Evolutionary conservation across 2,888 invertebrate species (phyloP), one percentile per base, ranked within the genome.

Genomic region (Strigamia crassipes): DNA sequence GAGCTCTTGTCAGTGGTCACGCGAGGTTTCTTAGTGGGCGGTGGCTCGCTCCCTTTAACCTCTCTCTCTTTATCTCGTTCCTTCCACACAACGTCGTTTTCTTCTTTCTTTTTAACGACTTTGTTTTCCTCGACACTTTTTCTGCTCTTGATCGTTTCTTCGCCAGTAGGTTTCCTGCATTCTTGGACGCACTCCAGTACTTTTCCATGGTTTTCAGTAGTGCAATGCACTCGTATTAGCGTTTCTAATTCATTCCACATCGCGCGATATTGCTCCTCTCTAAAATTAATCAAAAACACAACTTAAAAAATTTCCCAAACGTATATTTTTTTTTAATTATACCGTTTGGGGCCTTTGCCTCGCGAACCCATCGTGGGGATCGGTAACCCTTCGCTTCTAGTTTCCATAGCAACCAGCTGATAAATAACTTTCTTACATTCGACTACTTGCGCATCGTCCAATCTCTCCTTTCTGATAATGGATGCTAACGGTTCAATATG

Each of bases 241-340:
- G 92, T 92, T 87, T 97, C 97, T 79, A 97, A 88, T 87, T 98
- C 97, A 41, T 92, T 91, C 94, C 97, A 98, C 87, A 97, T 91
- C 83, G 94, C 91, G 78, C 94, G 92, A 89, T 97, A 97, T 85
- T 96, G 96, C 86, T 97, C 97, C 85, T 97, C 96, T 84, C 90
- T 89, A 85, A 23, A n/a, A n/a, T n/a, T n/a, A 85, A 82, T 79
- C 10, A 15, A 15, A 23, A 73, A 73, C 3, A 31, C 10, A n/a
- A 6, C 2, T 5, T 73, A 73, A 13, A 13, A 73, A 73, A 73
- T n/a, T 73, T 27, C 34, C 34, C 6, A 21, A 73, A 73, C 31
- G 13, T n/a, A n/a, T n/a, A 73, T 27, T 73, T n/a, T n/a, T n/a
- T n/a, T n/a, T n/a, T n/a, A n/a, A n/a, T 6, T 4, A 15, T 82